phyloP scores from a whole-genome alignment of 2,113 vertebrate genomes.

The Ammospiza caudacuta region DNA sequence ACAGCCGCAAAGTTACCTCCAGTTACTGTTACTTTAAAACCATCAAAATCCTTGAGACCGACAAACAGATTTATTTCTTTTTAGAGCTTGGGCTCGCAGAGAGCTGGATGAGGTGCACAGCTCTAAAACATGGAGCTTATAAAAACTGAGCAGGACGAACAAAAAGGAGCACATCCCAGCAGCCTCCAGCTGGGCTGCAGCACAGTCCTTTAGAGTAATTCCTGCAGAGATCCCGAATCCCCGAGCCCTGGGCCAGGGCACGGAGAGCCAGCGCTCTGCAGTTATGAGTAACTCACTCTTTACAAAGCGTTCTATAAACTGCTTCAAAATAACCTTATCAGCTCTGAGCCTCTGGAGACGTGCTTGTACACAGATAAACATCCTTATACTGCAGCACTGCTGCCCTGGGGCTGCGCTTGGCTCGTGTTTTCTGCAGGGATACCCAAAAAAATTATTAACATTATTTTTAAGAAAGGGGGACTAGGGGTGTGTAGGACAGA shows the following conservation, averaged over 20 bases:
- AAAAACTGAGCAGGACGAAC: not conserved
- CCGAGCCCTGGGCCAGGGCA: not conserved
- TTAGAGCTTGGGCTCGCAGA: not conserved
- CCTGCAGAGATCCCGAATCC: accelerated
- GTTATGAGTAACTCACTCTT: accelerated
- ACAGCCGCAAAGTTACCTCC: not conserved
- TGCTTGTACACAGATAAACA: not conserved
- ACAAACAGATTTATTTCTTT: not conserved
- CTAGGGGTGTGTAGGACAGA: accelerated
- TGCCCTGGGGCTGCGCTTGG: not conserved
- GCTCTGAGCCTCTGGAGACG: not conserved
- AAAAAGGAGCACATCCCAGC: not conserved
- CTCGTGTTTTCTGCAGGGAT: not conserved
- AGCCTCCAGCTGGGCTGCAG: not conserved
- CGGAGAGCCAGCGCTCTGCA: accelerated
- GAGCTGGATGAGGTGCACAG: not conserved
- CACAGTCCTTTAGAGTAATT: accelerated
- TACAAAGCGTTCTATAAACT: accelerated
- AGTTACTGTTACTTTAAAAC: not conserved
- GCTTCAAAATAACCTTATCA: not conserved
- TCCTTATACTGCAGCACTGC: accelerated
- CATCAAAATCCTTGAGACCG: not conserved
- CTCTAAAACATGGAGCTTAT: accelerated
- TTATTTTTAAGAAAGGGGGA: accelerated
- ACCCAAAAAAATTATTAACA: no score